phyloP scores from a whole-genome alignment of 2,113 vertebrate species.

The Rhinogobius similis region DNA sequence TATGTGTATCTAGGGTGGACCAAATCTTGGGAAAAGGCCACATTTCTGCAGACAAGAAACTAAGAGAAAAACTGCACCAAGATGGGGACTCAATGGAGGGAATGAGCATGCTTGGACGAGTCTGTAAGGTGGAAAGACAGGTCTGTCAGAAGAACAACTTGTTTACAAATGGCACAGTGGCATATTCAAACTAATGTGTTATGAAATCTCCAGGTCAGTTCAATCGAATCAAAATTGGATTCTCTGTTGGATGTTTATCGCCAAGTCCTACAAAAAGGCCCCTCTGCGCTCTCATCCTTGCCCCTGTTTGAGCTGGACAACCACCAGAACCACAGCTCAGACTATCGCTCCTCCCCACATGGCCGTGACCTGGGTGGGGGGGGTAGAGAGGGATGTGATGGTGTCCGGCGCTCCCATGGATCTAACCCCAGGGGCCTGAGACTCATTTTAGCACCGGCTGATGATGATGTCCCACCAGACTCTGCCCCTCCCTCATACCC shows the following conservation, averaged over 20 bases:
- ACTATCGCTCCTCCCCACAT: slow-evolving; percentile 84
- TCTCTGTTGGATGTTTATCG: slow-evolving; percentile 94
- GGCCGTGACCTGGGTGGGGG: slow-evolving; percentile 47
- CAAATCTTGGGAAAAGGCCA: slow-evolving; percentile 98
- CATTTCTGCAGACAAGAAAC: slow-evolving; percentile 90
- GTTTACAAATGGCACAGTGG: neutral
- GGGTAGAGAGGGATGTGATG: slow-evolving; percentile 56
- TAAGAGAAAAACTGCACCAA: slow-evolving; percentile 87
- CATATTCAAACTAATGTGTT: slow-evolving; percentile 7
- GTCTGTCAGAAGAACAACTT: slow-evolving; percentile 64
- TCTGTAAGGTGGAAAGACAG: slow-evolving; percentile 98
- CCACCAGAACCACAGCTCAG: slow-evolving; percentile 77
- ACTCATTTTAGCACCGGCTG: slow-evolving; percentile 88
- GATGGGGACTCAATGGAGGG: slow-evolving; percentile 90
- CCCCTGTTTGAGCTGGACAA: slow-evolving; percentile 89
- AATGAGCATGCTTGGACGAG: slow-evolving; percentile 95
- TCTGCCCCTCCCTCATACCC: slow-evolving; percentile 73
- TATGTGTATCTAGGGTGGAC: slow-evolving; percentile 83
- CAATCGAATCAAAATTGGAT: slow-evolving; percentile 97
- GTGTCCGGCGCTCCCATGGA: slow-evolving; percentile 82
- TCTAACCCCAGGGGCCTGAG: slow-evolving; percentile 88
- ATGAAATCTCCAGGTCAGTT: slow-evolving; percentile 85
- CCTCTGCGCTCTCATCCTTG: slow-evolving; percentile 88
- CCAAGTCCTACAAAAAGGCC: slow-evolving; percentile 90
- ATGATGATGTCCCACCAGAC: slow-evolving; percentile 81